A percentile compares a stretch with the other conserved stretches of the same genome.
These are phyloP conservation scores for Oryzias dopingdopingensis DNA, from an alignment of 2,797 vertebrate species.

Conservation along the genomic window DNA sequence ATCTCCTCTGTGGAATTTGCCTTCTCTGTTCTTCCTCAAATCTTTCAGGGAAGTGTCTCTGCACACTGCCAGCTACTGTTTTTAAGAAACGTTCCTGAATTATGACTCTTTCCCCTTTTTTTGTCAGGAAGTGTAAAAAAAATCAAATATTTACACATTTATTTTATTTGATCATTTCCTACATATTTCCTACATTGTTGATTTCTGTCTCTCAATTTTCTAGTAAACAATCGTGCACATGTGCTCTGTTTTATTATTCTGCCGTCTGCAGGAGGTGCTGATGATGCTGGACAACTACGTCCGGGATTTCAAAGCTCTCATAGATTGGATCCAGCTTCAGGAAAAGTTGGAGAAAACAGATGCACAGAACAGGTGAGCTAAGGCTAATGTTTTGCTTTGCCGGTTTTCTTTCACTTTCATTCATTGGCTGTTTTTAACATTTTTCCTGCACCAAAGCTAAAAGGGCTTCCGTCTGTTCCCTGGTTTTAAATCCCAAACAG, in stretches of 20 bases:
- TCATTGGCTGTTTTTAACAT: slow-evolving; percentile 25
- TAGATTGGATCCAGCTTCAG: slow-evolving; percentile 99
- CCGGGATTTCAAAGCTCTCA: slow-evolving; percentile 96
- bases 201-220: too few relatives aligned
- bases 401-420: slow-evolving; percentile 19
- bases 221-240: not conserved
- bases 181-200: too few relatives aligned
- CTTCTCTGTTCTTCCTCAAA: slow-evolving; percentile 26
- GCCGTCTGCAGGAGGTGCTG: slow-evolving; percentile 85
- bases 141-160: too few relatives aligned
- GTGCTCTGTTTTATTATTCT: not conserved
- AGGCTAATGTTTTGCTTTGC: slow-evolving; percentile 5
- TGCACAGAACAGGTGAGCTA: slow-evolving; percentile 92
- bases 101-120: not conserved
- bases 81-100: slow-evolving; percentile 5
- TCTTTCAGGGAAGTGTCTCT: slow-evolving; percentile 5
- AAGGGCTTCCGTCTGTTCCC: slow-evolving; percentile 51
- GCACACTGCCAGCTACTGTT: not conserved
- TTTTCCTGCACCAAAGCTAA: slow-evolving; percentile 42
- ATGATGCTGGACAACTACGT: slow-evolving; percentile 99
- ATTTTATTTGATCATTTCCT: too few relatives aligned
- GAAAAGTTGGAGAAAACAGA: slow-evolving; percentile 98
- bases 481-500: slow-evolving; percentile 60
- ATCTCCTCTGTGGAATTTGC: slow-evolving; percentile 25
- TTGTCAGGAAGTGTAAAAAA: slow-evolving; percentile 1